Evolutionary conservation across 2,888 invertebrate genomes (phyloP).

Genomic region (Acleris literana): DNA sequence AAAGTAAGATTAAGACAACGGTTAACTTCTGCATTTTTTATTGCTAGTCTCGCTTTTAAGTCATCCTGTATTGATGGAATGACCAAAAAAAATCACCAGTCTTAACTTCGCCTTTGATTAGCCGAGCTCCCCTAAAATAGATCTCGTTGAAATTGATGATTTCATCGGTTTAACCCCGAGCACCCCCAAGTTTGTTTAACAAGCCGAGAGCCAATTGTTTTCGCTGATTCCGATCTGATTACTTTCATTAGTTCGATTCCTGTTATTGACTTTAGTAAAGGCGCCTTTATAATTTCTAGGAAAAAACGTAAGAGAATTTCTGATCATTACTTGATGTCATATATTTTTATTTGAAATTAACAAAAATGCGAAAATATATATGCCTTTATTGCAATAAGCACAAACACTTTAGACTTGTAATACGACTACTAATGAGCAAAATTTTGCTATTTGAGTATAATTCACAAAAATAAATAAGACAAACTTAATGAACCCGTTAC

Average conservation of each 20-base stretch:
- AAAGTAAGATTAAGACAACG: too few relatives aligned
- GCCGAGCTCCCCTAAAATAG: slow-evolving; percentile 57
- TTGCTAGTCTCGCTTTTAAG: slow-evolving; percentile 16
- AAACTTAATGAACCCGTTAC: too few relatives aligned
- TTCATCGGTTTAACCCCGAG: slow-evolving; percentile 75
- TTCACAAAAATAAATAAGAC: too few relatives aligned
- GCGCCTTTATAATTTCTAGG: neutral
- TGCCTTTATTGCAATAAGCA: too few relatives aligned
- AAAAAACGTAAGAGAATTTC: neutral
- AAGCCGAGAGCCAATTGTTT: slow-evolving; percentile 63
- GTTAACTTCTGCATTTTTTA: too few relatives aligned
- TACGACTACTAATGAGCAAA: too few relatives aligned
- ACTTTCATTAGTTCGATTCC: slow-evolving; percentile 30
- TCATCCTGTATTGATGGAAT: slow-evolving; percentile 40
- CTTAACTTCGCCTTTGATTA: slow-evolving; percentile 66
- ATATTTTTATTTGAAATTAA: too few relatives aligned
- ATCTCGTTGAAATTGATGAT: slow-evolving; percentile 75
- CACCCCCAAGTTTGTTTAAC: slow-evolving; percentile 67
- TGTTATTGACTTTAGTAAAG: slow-evolving; percentile 4
- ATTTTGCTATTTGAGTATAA: too few relatives aligned
- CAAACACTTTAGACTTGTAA: too few relatives aligned
- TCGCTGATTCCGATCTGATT: slow-evolving; percentile 35
- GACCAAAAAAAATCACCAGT: slow-evolving; percentile 44
- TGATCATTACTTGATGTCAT: too few relatives aligned
- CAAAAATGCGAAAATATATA: too few relatives aligned